Conservation (phyloP, 2,888 invertebrate genomes). For the Erebia ligea region DNA sequence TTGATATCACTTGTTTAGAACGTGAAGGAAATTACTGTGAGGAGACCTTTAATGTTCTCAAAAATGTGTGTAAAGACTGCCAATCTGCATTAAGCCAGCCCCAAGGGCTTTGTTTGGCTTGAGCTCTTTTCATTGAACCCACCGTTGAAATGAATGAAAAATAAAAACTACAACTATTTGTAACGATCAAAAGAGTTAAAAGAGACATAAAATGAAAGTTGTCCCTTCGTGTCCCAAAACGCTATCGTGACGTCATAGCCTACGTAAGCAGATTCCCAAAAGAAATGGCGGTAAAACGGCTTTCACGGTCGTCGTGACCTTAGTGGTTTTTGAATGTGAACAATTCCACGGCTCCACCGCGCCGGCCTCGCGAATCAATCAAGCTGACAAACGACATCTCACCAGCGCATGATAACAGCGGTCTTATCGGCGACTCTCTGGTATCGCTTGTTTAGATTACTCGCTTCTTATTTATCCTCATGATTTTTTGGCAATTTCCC, state of each 20-base stretch:
- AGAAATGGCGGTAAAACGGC: constrained; percentile 1
- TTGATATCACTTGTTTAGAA: no score
- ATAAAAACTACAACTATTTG: no score
- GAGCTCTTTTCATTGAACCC: no score
- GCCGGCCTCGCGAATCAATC: constrained; percentile 71
- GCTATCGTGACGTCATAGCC: neutral
- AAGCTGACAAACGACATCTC: constrained; percentile 59
- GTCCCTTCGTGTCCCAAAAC: neutral
- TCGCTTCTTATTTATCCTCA: constrained; percentile 18
- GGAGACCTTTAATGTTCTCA: no score
- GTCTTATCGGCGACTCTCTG: constrained; percentile 36
- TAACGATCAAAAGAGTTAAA: no score
- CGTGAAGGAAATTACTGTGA: no score
- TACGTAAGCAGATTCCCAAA: neutral
- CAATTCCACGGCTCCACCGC: constrained; percentile 57
- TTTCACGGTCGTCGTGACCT: constrained; percentile 41
- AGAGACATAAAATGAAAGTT: neutral
- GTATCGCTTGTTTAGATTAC: constrained; percentile 25
- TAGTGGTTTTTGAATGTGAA: constrained; percentile 54
- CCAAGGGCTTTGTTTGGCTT: no score
- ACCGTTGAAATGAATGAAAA: no score
- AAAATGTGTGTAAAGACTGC: no score
- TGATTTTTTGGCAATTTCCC: constrained; percentile 16
- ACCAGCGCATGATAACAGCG: constrained; percentile 60
- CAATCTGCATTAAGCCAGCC: no score